A percentile compares a stretch with the other conserved stretches of the same genome.
Conservation (phyloP, 1,140 invertebrate genomes). For the Aricia agestis region DNA sequence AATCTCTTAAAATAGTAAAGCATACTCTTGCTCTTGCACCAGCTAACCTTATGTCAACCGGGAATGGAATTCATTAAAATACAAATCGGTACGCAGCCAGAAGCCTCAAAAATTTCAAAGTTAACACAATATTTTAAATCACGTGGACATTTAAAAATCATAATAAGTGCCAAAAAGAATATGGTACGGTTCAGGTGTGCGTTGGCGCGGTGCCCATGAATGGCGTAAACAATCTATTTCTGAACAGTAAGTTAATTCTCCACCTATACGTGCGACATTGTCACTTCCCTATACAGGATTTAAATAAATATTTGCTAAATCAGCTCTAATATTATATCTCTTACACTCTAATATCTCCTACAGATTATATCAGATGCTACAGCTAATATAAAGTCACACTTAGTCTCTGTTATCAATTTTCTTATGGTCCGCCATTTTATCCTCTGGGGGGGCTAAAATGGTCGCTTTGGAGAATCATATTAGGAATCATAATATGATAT, state of each 20-base stretch:
- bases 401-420: not conserved
- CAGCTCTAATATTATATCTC: too few relatives aligned
- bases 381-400: too few relatives aligned
- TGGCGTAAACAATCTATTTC: slow-evolving; percentile 72
- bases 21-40: too few relatives aligned
- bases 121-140: not conserved
- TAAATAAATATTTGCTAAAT: not conserved
- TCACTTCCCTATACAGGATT: slow-evolving; percentile 18
- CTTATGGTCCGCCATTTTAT: not conserved
- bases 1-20: too few relatives aligned
- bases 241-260: slow-evolving; percentile 56
- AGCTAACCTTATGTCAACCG: not conserved
- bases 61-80: not conserved
- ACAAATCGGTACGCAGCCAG: not conserved
- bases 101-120: not conserved
- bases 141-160: slow-evolving; percentile 39
- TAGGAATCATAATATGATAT: too few relatives aligned
- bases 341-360: not conserved
- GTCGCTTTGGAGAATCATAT: too few relatives aligned
- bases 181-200: slow-evolving; percentile 54
- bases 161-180: slow-evolving; percentile 58
- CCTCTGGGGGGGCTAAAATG: too few relatives aligned
- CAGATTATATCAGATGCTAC: not conserved
- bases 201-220: slow-evolving; percentile 56
- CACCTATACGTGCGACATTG: slow-evolving; percentile 22